A percentile compares a stretch with the other conserved stretches of the same genome.
Evolutionary conservation across 2,113 vertebrate species (phyloP).

Genomic region (Anoura caudifer): DNA sequence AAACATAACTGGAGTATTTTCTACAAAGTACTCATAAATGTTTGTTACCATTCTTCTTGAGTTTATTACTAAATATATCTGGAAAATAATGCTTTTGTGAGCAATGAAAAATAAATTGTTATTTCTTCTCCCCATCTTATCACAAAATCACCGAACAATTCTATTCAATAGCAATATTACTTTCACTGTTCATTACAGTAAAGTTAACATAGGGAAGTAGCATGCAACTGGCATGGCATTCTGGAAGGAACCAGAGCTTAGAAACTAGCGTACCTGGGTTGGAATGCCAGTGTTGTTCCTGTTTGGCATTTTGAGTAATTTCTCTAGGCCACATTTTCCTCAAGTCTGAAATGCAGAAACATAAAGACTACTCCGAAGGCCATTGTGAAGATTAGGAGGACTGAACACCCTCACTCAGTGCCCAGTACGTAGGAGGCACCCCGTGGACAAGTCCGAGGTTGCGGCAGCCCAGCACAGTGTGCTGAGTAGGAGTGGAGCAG

Average conservation of each 20-base stretch:
- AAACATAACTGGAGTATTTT: neutral
- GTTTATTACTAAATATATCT: slow-evolving; percentile 1
- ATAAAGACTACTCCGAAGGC: neutral
- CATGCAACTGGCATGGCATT: neutral
- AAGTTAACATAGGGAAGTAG: neutral
- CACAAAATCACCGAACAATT: neutral
- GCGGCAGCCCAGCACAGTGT: neutral
- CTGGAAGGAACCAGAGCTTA: neutral
- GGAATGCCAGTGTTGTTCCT: neutral
- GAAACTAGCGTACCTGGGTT: neutral
- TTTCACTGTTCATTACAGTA: neutral
- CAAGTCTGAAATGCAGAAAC: neutral
- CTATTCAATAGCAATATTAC: neutral
- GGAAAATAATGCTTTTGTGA: neutral
- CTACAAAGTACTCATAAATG: neutral
- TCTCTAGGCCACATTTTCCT: neutral
- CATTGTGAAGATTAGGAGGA: neutral
- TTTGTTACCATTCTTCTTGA: neutral
- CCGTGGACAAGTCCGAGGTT: neutral
- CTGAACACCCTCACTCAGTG: neutral
- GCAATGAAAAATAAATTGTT: neutral
- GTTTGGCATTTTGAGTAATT: neutral
- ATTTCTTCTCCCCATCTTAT: neutral
- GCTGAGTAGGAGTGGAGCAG: neutral
- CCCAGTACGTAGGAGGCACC: accelerated